These are phyloP conservation scores for Sycophaga agraensis DNA, from an alignment of 1,140 invertebrate species.

Conservation along the genomic window DNA sequence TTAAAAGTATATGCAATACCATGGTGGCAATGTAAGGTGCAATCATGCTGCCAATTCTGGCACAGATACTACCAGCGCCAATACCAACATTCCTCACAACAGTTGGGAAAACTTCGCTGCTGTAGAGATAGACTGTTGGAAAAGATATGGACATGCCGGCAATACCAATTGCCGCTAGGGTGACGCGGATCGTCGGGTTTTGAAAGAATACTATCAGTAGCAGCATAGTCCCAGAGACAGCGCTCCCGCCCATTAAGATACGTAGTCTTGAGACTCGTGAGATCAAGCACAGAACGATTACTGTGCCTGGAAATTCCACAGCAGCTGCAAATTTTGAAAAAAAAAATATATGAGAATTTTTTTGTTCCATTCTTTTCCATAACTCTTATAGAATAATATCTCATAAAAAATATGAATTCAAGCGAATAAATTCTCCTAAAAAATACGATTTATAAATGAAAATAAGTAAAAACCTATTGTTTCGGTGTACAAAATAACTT, in stretches of 20 bases:
- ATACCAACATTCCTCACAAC: conserved; percentile 67
- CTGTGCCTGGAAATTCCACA: conserved; percentile 50
- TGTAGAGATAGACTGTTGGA: conserved; percentile 65
- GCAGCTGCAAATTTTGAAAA: too few relatives aligned
- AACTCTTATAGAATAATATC: too few relatives aligned
- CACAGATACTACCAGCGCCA: conserved; percentile 64
- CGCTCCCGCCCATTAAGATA: conserved; percentile 48
- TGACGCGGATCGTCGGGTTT: conserved; percentile 46
- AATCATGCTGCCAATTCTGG: conserved; percentile 68
- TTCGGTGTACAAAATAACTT: too few relatives aligned
- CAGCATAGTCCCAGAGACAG: conserved; percentile 45
- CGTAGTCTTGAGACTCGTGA: conserved; percentile 53
- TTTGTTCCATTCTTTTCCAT: too few relatives aligned
- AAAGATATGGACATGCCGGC: conserved; percentile 65
- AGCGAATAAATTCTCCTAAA: too few relatives aligned
- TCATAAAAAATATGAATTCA: too few relatives aligned
- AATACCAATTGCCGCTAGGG: conserved; percentile 64
- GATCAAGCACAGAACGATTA: conserved; percentile 48
- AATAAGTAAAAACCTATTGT: too few relatives aligned
- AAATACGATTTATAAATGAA: too few relatives aligned
- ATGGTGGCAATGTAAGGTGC: conserved; percentile 65
- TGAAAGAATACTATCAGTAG: conserved; percentile 42
- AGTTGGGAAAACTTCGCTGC: conserved; percentile 70
- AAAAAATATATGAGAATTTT: too few relatives aligned
- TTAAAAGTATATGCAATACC: conserved; percentile 41